Base-by-base conservation (phyloP, 92 coral and sea anemone species). In the Bergia puertoricense region DNA sequence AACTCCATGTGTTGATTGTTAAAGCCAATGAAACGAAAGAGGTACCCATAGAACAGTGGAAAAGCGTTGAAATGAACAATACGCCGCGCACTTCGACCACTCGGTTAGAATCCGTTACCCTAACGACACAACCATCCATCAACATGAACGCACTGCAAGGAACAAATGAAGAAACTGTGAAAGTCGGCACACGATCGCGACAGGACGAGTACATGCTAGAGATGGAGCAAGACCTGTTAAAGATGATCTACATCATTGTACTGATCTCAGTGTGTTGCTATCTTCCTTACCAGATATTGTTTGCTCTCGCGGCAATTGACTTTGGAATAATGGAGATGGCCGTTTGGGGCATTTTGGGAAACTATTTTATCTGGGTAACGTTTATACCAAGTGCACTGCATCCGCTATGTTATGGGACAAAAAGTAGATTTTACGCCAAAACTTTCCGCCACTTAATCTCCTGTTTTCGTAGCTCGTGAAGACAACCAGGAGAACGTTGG, bases 211-310 rank as follows among this genome's bases (percentile, higher is more conserved):
- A 78, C 15, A 22, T 78, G 81, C 16, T 78, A 0, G 62, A 45
- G 62, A 43, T 78, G 81, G 81, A 78, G 43, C 81, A 78, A 36
- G 66, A 78, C 18, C 81, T 78, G 8, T 15, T 78, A 40, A 78
- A 78, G 81, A 78, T 78, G 81, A 78, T 78, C 38, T 78, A 78
- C 43, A 46, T 78, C 81, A 78, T 78, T 45, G 81, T 78, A 14
- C 22, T 78, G 6, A 44, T 78, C 41, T 78, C 81, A 0, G 81
- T 78, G 15, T 23, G 37, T 43, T 78, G 81, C 18, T 78, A 78
- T 30, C 41, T 78, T 13, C 81, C 81, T 4, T 78, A 78, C 46
- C 81, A 78, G 38, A 41, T 78, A 10, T 5, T 22, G 13, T 78
- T 48, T 45, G 16, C 46, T 48, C 38, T 78, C 5, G 57, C 22